Evolutionary conservation across 2,113 vertebrate species (phyloP).

Genomic region (Gopherus evgoodei): DNA sequence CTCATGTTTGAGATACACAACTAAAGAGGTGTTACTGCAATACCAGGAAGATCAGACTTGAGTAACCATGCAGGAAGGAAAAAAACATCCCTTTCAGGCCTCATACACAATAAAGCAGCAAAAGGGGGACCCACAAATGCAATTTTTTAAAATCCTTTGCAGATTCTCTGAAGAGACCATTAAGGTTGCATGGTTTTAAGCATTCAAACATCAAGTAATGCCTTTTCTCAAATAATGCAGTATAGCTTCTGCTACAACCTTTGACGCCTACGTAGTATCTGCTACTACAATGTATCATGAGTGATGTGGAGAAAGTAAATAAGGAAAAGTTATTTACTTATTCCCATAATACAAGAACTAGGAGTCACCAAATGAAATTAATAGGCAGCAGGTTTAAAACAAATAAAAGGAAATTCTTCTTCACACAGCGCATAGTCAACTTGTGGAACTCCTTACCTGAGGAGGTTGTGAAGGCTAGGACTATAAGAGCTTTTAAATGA

Average conservation of each 20-base stretch:
- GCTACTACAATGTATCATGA: background rate
- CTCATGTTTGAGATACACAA: background rate
- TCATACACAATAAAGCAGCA: background rate
- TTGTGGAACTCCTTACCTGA: no score
- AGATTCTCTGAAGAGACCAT: background rate
- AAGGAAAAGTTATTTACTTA: no score
- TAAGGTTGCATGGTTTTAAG: background rate
- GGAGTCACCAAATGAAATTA: no score
- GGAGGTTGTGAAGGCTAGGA: no score
- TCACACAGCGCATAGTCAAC: no score
- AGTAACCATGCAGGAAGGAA: background rate
- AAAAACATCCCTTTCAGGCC: background rate
- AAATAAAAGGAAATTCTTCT: no score
- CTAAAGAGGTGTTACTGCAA: background rate
- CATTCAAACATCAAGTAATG: background rate
- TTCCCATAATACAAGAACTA: no score
- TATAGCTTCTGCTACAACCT: background rate
- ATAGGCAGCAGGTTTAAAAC: no score
- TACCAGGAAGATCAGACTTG: background rate
- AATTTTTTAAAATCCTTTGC: background rate
- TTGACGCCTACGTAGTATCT: background rate
- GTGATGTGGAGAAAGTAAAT: no score
- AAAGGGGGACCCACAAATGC: background rate
- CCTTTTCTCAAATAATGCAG: background rate
- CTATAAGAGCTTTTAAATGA: no score